phyloP scores from a whole-genome alignment of 2,113 vertebrate species.

The Zootoca vivipara region DNA sequence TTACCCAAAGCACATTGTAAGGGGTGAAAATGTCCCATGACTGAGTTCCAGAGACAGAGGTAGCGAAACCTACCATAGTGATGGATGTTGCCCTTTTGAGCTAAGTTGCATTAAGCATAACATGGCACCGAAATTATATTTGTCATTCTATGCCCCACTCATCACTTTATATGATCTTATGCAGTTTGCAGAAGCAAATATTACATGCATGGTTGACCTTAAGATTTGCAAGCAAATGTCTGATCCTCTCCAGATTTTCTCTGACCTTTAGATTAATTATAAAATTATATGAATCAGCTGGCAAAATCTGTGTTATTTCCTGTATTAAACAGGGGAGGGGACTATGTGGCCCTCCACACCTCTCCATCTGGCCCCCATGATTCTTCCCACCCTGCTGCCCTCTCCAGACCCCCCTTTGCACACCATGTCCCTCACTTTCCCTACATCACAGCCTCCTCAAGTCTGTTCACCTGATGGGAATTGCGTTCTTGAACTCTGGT shows the following conservation, averaged over 20 bases:
- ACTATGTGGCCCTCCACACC: too few species aligned
- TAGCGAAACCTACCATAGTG: neutral
- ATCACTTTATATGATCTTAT: neutral
- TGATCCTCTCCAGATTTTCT: neutral
- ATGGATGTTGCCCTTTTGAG: neutral
- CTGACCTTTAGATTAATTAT: neutral
- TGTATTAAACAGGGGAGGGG: too few species aligned
- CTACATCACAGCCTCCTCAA: too few species aligned
- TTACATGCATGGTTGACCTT: neutral
- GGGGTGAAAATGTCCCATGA: neutral
- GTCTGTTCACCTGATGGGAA: too few species aligned
- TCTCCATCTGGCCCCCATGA: too few species aligned
- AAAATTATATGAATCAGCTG: neutral
- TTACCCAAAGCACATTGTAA: neutral
- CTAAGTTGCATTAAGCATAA: neutral
- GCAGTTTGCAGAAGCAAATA: neutral
- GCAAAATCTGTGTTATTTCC: neutral
- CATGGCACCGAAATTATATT: neutral
- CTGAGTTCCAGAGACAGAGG: neutral
- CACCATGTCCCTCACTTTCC: too few species aligned
- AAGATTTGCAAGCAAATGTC: neutral
- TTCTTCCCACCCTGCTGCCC: too few species aligned
- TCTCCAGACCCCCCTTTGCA: too few species aligned
- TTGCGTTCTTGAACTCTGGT: too few species aligned
- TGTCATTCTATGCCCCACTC: neutral